A percentile compares a stretch with the other conserved stretches of the same genome.
Conservation (phyloP, 2,888 invertebrate genomes). For the Dicranocentrus wangi region DNA sequence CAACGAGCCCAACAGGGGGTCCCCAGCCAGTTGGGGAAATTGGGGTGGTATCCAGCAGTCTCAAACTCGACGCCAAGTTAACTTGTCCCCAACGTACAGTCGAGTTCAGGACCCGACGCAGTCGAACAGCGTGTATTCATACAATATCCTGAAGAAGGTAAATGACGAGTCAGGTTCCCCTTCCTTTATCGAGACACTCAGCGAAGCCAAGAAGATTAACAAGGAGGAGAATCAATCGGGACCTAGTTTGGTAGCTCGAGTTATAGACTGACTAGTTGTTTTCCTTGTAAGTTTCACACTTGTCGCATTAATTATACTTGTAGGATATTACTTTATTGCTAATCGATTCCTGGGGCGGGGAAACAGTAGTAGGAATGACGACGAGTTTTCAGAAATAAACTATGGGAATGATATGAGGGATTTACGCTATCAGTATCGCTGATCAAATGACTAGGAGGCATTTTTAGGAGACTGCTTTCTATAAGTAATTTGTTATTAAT, state of each 20-base stretch:
- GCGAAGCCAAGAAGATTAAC: constrained; percentile 30
- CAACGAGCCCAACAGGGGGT: constrained; percentile 1
- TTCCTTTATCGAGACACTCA: constrained; percentile 25
- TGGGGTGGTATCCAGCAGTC: constrained; percentile 35
- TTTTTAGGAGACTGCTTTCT: not conserved
- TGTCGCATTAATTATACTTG: constrained; percentile 14
- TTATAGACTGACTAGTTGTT: constrained; percentile 53
- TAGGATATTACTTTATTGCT: constrained; percentile 21
- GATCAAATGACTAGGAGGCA: not conserved
- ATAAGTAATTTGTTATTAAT: too few species aligned
- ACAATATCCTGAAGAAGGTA: constrained; percentile 33
- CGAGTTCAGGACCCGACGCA: constrained; percentile 49
- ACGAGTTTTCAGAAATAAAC: constrained; percentile 26
- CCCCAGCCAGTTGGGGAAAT: constrained; percentile 33
- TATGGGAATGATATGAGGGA: constrained; percentile 32
- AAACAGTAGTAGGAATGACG: not conserved
- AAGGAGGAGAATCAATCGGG: constrained; percentile 1
- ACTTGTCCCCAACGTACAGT: constrained; percentile 41
- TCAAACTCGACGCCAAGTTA: not conserved
- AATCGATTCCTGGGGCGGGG: not conserved
- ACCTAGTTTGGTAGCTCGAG: constrained; percentile 26
- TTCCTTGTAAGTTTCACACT: constrained; percentile 43
- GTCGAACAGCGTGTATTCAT: constrained; percentile 12
- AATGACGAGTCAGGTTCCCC: not conserved
- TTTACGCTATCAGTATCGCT: constrained; percentile 21